Percentiles rank a stretch among this genome's conserved stretches.
phyloP scores from a whole-genome alignment of 2,797 vertebrate species.

The Bryconaethiops microstoma region DNA sequence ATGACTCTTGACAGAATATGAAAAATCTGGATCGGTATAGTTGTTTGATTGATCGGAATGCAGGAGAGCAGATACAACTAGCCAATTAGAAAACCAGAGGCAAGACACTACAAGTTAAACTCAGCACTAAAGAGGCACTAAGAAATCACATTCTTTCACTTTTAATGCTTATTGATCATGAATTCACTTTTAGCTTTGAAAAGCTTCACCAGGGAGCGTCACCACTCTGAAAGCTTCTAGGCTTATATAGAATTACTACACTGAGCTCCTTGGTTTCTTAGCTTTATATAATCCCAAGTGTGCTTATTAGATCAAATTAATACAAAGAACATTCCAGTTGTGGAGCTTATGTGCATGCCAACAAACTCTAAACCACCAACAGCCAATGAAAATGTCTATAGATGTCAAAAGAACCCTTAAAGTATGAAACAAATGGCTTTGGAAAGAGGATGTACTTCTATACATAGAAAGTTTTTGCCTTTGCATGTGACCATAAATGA shows the following conservation, averaged over 20 bases:
- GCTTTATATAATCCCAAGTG: background rate
- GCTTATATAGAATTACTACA: background rate
- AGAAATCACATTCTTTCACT: too few species aligned
- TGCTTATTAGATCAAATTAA: background rate
- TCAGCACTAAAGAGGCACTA: background rate
- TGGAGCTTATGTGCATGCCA: background rate
- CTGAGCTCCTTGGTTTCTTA: background rate
- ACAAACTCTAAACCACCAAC: background rate
- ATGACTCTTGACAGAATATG: background rate
- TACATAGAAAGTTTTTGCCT: too few species aligned
- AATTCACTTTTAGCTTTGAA: background rate
- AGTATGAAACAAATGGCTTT: too few species aligned
- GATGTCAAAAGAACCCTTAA: background rate
- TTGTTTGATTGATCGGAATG: background rate
- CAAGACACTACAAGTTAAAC: background rate
- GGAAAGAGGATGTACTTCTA: too few species aligned
- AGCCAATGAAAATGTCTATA: too few species aligned
- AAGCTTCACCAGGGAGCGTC: background rate
- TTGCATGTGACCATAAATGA: too few species aligned
- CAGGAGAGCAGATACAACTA: background rate
- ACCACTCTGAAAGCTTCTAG: background rate
- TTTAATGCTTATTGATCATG: background rate
- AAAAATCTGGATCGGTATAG: too few species aligned
- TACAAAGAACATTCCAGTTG: background rate
- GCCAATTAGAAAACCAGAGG: background rate